Conservation (phyloP, 2,888 invertebrate species). For the Dioctria linearis region DNA sequence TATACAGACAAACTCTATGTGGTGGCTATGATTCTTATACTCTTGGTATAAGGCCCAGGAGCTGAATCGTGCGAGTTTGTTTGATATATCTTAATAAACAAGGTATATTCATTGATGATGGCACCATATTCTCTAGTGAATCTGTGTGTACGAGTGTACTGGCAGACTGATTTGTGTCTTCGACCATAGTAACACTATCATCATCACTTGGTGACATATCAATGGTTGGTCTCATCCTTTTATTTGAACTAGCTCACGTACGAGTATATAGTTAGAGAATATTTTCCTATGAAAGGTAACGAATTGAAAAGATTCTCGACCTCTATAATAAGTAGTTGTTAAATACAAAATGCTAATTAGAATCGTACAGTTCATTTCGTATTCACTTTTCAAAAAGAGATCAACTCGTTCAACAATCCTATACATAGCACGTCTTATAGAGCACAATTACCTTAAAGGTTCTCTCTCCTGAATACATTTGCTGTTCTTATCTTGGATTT, state of each 20-base stretch:
- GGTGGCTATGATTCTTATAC: background rate
- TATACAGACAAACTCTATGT: conserved; percentile 3
- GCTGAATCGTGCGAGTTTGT: conserved; percentile 21
- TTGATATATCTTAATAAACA: conserved; percentile 55
- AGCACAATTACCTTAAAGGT: conserved; percentile 54
- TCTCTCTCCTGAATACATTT: conserved; percentile 46
- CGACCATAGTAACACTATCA: conserved; percentile 6
- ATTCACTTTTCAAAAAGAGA: conserved; percentile 18
- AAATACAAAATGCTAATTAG: conserved; percentile 57
- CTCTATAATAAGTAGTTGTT: conserved; percentile 44
- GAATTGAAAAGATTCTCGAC: no score
- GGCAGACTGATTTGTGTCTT: conserved; percentile 50
- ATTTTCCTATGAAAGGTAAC: no score
- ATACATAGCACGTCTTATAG: conserved; percentile 55
- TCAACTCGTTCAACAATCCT: background rate
- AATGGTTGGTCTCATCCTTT: conserved; percentile 23
- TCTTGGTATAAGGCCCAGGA: background rate
- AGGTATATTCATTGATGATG: conserved; percentile 49
- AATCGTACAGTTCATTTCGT: conserved; percentile 51
- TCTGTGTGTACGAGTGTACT: conserved; percentile 6
- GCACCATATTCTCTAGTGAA: conserved; percentile 24
- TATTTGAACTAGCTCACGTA: no score
- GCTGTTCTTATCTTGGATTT: conserved; percentile 51
- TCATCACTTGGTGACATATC: conserved; percentile 49
- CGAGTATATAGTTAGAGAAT: no score